These are phyloP conservation scores for Drosophila lutescens DNA, from an alignment of 2,888 invertebrate genomes.

Conservation along the genomic window DNA sequence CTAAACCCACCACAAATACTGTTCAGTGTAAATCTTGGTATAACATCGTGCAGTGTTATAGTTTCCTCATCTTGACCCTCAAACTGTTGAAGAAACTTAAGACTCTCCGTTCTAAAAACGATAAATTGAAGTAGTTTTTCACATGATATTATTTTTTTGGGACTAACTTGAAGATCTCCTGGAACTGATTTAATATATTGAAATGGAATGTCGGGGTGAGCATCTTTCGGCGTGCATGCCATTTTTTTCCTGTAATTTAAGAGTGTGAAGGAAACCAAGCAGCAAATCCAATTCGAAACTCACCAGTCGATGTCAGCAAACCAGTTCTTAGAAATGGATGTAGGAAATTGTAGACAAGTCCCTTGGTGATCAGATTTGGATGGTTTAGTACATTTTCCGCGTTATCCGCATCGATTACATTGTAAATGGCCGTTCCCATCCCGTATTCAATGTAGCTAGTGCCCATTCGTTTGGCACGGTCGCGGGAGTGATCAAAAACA, in stretches of 20 bases:
- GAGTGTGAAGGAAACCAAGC: too few relatives aligned
- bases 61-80: constrained; percentile 37
- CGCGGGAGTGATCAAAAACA: constrained; percentile 56
- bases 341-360: constrained; percentile 67
- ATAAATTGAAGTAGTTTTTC: background rate
- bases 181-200: constrained; percentile 76
- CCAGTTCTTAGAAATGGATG: constrained; percentile 74
- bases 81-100: constrained; percentile 68
- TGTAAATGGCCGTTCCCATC: constrained; percentile 55
- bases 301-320: constrained; percentile 71
- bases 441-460: constrained; percentile 67
- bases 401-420: constrained; percentile 72
- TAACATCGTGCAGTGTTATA: constrained; percentile 68
- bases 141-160: rapidly evolving
- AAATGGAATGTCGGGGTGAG: constrained; percentile 81
- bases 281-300: rapidly evolving
- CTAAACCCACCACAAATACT: constrained; percentile 72
- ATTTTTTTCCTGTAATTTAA: constrained; percentile 67
- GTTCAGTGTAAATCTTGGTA: constrained; percentile 79
- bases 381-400: constrained; percentile 75
- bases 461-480: constrained; percentile 13
- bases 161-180: constrained; percentile 77
- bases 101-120: constrained; percentile 71
- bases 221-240: constrained; percentile 79
- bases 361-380: constrained; percentile 69